Base-by-base conservation (phyloP, 2,888 invertebrate species). In the Athetis lepigone region DNA sequence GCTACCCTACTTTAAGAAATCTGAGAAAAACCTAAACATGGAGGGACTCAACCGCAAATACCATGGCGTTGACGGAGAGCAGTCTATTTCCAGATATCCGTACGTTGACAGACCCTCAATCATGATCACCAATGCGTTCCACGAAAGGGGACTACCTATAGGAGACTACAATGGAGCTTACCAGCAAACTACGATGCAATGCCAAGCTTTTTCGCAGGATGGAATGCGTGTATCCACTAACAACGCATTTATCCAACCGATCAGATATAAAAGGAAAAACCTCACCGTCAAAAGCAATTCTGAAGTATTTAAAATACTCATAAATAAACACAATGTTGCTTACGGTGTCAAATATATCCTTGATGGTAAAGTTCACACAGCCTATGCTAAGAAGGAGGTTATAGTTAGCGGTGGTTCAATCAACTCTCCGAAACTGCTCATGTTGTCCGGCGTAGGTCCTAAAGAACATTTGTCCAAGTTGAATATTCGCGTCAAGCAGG, bases 1-100 rank as follows among this genome's bases (percentile, higher is more conserved):
- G 2, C 90, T 97, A 29, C 97, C 96, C 0, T 97, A 96, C 85
- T 97, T 96, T 85, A 96, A 93, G 62, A 96, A 96, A 87, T 96
- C 96, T 0, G 96, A 96, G 85, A 92, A 95, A 60, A 96, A 96
- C 77, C 82, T 95, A 43, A 95, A 96, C 77, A 77, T 89, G 1
- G 94, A 94, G 64, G 87, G 88, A 1, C 79, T 95, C 2, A 91
- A 96, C 75, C 89, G 91, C 0, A 84, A 92, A 55, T 96, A 96
- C 78, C 97, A 97, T 77, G 95, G 95, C 0, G 91, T 90, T 7
- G 90, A 94, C 0, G 97, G 97, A 0, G 96, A 96, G 54, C 96
- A 95, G 72, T 94, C 92, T 8, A 95, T 97, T 0, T 95, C 96
- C 64, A 88, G 95, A 61, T 96, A 95, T 63, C 95, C 96, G 0